Base-by-base conservation (phyloP, 2,888 invertebrate species). In the Chesias legatella region DNA sequence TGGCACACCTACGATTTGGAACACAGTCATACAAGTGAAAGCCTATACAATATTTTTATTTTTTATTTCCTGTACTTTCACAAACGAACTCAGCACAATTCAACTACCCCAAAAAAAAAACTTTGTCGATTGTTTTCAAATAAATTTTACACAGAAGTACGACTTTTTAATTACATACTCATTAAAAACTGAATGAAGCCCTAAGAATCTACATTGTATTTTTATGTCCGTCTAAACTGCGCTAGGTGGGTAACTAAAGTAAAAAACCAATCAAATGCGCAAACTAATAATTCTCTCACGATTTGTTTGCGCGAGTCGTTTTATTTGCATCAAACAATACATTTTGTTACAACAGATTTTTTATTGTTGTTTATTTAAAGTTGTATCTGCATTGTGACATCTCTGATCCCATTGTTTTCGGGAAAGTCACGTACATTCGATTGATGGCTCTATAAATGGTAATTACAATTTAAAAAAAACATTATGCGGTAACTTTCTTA, bases 361-460 rank as follows among this genome's bases (percentile, higher is more conserved):
- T 72, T 73, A 70, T 62, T 65, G 48, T 51, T 73, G 66, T 78
- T 76, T 76, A 71, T 77, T 72, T 70, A 59, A 69, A 73, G 70
- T 70, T 65, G 57, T 45, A 52, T 77, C 73, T 75, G 63, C 60
- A 56, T 54, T 70, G 59, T 60, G 67, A 73, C 73, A 60, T 56
- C 43, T 45, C 17, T 79, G 72, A 88, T 73, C 79, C 84, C 55
- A 64, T 71, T 85, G 86, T 88, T 86, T 84, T 84, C 70, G 62
- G 50, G 67, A 74, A 83, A 84, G 84, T 84, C 86, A 88, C 86
- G 86, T 62, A 64, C 75, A 17, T 45, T 11, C 52, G 64, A 79
- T 75, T 78, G 76, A 79, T 74, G 58, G 72, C 63, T 50, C 43
- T 55, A 60, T 65, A 57, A 56, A 66, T 61, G 55, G 62, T 66